Evolutionary conservation across 2,113 vertebrate genomes (phyloP).

Genomic region (Elachura formosa): DNA sequence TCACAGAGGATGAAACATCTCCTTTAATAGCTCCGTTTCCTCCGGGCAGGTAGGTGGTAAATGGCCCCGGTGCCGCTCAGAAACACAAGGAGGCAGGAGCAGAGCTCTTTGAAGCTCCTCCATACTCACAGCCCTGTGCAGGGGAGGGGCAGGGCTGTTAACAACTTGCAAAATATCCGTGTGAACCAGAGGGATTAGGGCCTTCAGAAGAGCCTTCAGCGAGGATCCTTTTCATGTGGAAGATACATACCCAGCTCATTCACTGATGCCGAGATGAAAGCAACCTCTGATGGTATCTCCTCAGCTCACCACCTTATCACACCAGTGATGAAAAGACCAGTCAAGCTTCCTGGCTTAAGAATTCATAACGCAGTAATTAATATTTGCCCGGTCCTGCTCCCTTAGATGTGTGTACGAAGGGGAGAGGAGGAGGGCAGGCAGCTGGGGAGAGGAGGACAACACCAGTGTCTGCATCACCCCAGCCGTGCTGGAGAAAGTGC

Average conservation of each 20-base stretch:
- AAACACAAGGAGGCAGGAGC: neutral
- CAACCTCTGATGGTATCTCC: conserved; percentile 7
- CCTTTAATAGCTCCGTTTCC: neutral
- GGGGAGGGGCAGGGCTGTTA: neutral
- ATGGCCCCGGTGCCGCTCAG: neutral
- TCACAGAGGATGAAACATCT: neutral
- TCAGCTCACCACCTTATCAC: neutral
- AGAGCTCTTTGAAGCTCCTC: neutral
- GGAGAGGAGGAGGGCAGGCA: neutral
- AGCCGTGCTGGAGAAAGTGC: rapidly evolving
- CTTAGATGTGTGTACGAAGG: neutral
- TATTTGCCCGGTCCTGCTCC: neutral
- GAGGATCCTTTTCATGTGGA: neutral
- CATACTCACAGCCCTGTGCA: neutral
- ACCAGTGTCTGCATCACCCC: neutral
- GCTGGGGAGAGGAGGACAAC: neutral
- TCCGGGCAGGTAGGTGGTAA: neutral
- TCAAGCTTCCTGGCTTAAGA: neutral
- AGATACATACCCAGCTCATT: conserved; percentile 19
- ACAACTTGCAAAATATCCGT: neutral
- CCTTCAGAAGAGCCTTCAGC: neutral
- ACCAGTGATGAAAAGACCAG: conserved; percentile 6
- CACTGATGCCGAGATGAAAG: conserved; percentile 38
- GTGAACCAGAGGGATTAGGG: neutral
- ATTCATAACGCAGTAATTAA: neutral